Evolutionary conservation across 2,797 vertebrate species (phyloP), one percentile per base, ranked within the genome.

Genomic region (Urosaurus nigricauda): DNA sequence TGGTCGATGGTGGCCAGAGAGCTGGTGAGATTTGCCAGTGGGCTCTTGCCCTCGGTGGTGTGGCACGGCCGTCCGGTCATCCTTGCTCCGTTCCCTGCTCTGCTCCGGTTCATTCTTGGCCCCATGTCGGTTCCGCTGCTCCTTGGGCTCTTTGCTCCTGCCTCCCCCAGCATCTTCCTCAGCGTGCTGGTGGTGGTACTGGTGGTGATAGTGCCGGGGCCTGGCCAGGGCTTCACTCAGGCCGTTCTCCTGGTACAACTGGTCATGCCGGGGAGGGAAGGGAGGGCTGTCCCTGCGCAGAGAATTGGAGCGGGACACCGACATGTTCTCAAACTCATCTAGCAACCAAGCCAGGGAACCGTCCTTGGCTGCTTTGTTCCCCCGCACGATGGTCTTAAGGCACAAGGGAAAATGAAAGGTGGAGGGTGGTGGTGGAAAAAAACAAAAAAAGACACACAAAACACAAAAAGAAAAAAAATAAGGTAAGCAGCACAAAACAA

Each of bases 281-380:
- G 98, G 98, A 0, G 98, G 98, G 93, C 98, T 99, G 91, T 97
- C 98, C 93, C 98, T 96, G 53, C 98, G 97, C 92, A 99, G 96
- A 17, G 99, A 99, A 95, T 99, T 99, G 92, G 98, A 99, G 89
- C 98, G 98, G 1, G 98, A 99, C 90, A 99, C 98, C 0, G 98
- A 99, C 98, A 99, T 98, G 91, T 96, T 98, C 95, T 99, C 98
- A 91, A 99, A 99, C 94, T 98, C 98, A 21, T 98, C 98, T 92
- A 99, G 94, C 83, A 99, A 97, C 98, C 98, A 98, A 0, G 98
- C 98, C 80, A 99, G 96, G 32, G 98, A 98, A 86, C 98, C 98
- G 26, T 98, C 98, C 82, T 95, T 97, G 29, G 96, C 96, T 0
- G 98, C 93, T 95, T 98, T 98, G 95, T 96, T 98, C 94, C 99